Evolutionary conservation across 2,888 invertebrate species (phyloP).

Genomic region (Tetramorium bicarinatum): DNA sequence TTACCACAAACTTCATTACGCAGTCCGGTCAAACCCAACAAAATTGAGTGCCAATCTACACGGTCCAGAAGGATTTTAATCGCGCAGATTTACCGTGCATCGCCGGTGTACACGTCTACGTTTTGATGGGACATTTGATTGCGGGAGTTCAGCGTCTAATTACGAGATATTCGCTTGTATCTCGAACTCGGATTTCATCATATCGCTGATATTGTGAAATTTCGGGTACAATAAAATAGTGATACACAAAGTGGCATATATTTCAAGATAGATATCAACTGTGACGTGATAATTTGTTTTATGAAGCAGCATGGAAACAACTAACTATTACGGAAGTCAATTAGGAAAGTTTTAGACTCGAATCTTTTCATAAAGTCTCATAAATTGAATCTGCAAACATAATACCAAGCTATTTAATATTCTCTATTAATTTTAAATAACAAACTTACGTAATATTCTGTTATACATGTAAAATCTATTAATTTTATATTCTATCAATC

Average conservation of each 20-base stretch:
- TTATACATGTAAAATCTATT: not conserved
- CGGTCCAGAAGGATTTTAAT: constrained; percentile 48
- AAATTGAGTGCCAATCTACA: constrained; percentile 57
- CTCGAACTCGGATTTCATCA: constrained; percentile 17
- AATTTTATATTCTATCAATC: not conserved
- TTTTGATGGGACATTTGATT: constrained; percentile 36
- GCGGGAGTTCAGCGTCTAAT: constrained; percentile 32
- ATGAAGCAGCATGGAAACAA: not conserved
- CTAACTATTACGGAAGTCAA: not conserved
- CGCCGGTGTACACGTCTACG: constrained; percentile 18
- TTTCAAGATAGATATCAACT: not conserved
- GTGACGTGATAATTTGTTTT: constrained; percentile 1
- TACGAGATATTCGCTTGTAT: not conserved
- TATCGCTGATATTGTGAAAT: not conserved
- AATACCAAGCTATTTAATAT: constrained; percentile 3
- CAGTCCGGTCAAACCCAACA: constrained; percentile 48
- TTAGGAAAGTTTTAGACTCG: not conserved
- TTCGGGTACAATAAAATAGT: not conserved
- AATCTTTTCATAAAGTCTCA: not conserved
- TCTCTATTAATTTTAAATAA: constrained; percentile 5
- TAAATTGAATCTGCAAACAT: not conserved
- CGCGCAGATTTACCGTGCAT: constrained; percentile 37
- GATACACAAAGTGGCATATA: not conserved
- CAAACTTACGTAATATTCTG: not conserved
- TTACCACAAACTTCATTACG: constrained; percentile 65